Evolutionary conservation across 2,113 vertebrate species (phyloP), one percentile per base, ranked within the genome.

Genomic region (Numida meleagris): DNA sequence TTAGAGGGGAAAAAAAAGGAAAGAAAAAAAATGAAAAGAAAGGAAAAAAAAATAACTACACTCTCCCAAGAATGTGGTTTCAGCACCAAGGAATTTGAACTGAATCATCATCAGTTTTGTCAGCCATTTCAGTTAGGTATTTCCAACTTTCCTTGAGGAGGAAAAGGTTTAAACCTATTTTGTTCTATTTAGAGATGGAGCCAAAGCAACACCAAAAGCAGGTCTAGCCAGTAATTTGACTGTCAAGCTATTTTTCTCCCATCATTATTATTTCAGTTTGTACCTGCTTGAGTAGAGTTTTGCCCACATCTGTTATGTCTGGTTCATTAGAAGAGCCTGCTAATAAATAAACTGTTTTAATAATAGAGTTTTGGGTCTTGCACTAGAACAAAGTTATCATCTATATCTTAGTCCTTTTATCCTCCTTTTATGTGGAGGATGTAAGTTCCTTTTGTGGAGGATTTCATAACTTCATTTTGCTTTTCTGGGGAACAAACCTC

Each of bases 331-430:
- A 89, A 82, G 27, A 85, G 48, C 78, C 88, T 94, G 71, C 51
- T 76, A 95, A 87, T 90, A 94, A 90, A 89, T 71, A 59, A 89
- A 61, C 43, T 51, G 23, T 34, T 92, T 73, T 90, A 85, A 93
- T 93, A 93, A 93, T 48, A 80, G 40, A 88, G 63, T 80, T 81
- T 88, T 95, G 53, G 36, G 33, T 77, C 75, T 90, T 77, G 17
- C 29, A 73, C 18, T 82, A 65, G 78, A 88, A 86, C 82, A 93
- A 93, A 89, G 72, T 68, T 82, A 81, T 90, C 89, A 66, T 17
- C 66, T 86, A 1, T 89, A 86, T 89, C 88, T 94, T 59, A 53
- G 31, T 73, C 57, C 81, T 97, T 93, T 94, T 83, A 92, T 93
- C 84, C 74, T 93, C 38, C 86, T 93, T 86, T 92, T 55, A 75